Conservation (phyloP, 2,888 invertebrate species). For the Suillia variegata region DNA sequence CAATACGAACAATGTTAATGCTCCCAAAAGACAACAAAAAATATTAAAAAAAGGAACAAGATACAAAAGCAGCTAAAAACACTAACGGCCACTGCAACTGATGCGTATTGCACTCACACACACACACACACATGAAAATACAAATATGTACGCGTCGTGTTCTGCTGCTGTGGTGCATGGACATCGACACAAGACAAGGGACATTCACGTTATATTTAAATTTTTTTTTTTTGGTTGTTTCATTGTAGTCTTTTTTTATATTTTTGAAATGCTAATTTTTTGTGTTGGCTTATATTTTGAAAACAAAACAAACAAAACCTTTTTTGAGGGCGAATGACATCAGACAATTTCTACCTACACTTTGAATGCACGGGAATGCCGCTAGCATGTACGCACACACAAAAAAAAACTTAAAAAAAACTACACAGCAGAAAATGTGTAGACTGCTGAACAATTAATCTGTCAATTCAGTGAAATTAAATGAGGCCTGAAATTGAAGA, state of each 20-base stretch:
- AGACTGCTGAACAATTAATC: no score
- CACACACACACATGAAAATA: background rate
- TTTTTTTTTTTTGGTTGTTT: background rate
- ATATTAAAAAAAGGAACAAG: constrained; percentile 3
- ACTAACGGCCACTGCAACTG: constrained; percentile 8
- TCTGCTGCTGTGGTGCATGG: background rate
- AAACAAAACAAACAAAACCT: background rate
- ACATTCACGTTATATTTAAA: background rate
- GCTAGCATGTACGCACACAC: background rate
- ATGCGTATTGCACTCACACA: constrained; percentile 7
- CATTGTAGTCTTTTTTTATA: no score
- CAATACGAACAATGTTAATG: background rate
- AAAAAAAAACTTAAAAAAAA: background rate
- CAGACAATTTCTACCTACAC: background rate
- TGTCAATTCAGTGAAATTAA: no score
- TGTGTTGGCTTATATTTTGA: background rate
- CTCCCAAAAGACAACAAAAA: background rate
- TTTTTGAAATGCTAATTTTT: background rate
- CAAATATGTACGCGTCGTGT: background rate
- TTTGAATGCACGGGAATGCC: no score
- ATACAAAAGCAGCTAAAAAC: background rate
- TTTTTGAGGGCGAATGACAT: background rate
- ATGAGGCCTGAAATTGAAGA: no score
- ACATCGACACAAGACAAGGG: background rate
- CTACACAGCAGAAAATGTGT: background rate